Conservation (phyloP, 1,140 invertebrate genomes). For the Drosophila pectinifera region DNA sequence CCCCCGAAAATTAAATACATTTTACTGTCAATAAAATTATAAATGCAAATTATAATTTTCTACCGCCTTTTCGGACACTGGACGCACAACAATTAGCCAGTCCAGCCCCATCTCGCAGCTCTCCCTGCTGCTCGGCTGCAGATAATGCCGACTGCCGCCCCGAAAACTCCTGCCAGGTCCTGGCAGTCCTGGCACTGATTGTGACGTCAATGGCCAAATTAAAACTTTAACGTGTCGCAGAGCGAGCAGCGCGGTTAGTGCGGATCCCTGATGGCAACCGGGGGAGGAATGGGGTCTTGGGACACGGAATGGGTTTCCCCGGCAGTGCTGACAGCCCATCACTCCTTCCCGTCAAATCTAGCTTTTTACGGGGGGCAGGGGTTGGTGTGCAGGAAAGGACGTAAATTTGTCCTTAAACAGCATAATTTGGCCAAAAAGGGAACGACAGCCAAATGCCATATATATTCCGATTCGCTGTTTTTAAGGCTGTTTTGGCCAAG, state of each 20-base stretch:
- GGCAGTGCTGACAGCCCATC: slow-evolving; percentile 27
- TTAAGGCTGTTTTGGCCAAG: no score
- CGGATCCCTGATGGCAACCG: slow-evolving; percentile 9
- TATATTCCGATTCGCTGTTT: no score
- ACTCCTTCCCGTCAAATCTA: slow-evolving; percentile 10
- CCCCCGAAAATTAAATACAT: slow-evolving; percentile 78
- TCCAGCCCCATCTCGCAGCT: neutral
- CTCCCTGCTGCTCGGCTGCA: slow-evolving; percentile 33
- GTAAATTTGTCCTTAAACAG: neutral
- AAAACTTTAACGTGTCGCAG: slow-evolving; percentile 79
- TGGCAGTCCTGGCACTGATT: slow-evolving; percentile 57
- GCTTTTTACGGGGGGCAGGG: neutral
- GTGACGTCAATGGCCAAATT: slow-evolving; percentile 77
- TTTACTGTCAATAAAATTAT: slow-evolving; percentile 83
- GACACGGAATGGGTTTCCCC: slow-evolving; percentile 8
- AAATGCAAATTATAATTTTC: slow-evolving; percentile 83
- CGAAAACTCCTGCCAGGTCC: slow-evolving; percentile 17
- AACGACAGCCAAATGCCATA: no score
- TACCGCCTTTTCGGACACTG: slow-evolving; percentile 71
- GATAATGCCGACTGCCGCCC: slow-evolving; percentile 60
- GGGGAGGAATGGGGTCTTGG: neutral
- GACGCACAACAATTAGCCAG: slow-evolving; percentile 68
- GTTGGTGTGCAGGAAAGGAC: no score
- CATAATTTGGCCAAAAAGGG: no score
- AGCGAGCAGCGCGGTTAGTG: slow-evolving; percentile 27